Evolutionary conservation across 2,797 vertebrate genomes (phyloP), one percentile per base, ranked within the genome.

Genomic region (Peromyscus melanophrys): DNA sequence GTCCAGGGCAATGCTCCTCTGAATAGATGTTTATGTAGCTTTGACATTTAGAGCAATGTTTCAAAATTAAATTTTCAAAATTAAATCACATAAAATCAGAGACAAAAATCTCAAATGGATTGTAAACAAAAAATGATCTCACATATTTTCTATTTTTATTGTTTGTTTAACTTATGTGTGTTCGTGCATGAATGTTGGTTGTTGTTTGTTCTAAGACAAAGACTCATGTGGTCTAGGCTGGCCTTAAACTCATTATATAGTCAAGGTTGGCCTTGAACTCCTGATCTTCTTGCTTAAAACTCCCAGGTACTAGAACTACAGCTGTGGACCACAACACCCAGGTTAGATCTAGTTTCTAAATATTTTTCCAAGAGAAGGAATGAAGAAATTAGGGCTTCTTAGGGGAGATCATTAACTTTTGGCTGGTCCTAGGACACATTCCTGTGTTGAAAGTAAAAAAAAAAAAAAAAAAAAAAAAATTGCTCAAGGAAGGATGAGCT

Each of bases 341-440:
- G 13, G n/a, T 61, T 61, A 46, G 29, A 61, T 34, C 13, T 46
- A 40, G 12, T 86, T 94, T 91, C 40, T 77, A 78, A 43, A 71
- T 71, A 80, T 59, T 87, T 95, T 96, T 89, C 80, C 19, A 78
- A 12, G 73, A 71, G 96, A 82, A 90, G 27, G 6, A 90, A 88
- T 84, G 78, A 89, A 4, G 29, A 17, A 46, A 23, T 34, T 59
- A 46, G 11, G 21, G 19, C 8, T 85, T 29, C 67, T 69, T 71
- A 43, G 77, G 49, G 14, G 46, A 91, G 65, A 67, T 29, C 21
- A 13, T 34, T 86, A 10, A 85, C 40, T 73, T 55, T 85, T n/a
- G 19, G 5, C 16, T 93, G 31, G 4, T 40, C 0, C 43, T 63
- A 46, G 13, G 59, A 59, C 11, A 37, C 55, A 31, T 84, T 93